Evolutionary conservation across 1,140 invertebrate species (phyloP).

Genomic region (Trissolcus basalis): DNA sequence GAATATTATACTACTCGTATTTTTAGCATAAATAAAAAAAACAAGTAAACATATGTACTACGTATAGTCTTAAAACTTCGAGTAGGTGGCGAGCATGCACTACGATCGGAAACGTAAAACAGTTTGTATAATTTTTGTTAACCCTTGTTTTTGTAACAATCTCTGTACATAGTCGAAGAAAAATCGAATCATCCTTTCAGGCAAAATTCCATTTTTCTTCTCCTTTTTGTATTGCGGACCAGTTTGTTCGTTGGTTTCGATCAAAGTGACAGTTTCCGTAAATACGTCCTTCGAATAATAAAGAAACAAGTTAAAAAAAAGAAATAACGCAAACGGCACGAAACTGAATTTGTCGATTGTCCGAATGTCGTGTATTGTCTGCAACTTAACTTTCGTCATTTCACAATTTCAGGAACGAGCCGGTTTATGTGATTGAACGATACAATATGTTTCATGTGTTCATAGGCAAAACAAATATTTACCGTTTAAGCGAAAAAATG

Average conservation of each 20-base stretch:
- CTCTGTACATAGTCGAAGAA: slow-evolving; percentile 20
- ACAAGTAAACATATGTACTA: slow-evolving; percentile 38
- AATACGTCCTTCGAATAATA: slow-evolving; percentile 61
- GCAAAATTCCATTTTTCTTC: too few species aligned
- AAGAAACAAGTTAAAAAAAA: slow-evolving; percentile 3
- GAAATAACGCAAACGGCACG: slow-evolving; percentile 51
- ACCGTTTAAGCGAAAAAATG: slow-evolving; percentile 37
- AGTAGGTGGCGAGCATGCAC: slow-evolving; percentile 49
- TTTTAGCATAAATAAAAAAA: slow-evolving; percentile 56
- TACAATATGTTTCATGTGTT: slow-evolving; percentile 73
- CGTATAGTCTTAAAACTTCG: slow-evolving; percentile 48
- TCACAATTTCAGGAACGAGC: slow-evolving; percentile 62
- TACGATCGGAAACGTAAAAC: slow-evolving; percentile 46
- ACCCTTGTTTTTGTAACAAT: slow-evolving; percentile 1
- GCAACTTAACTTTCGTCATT: slow-evolving; percentile 51
- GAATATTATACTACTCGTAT: slow-evolving; percentile 60
- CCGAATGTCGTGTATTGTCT: slow-evolving; percentile 53
- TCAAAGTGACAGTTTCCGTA: slow-evolving; percentile 53
- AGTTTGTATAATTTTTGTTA: slow-evolving; percentile 2
- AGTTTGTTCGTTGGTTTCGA: slow-evolving; percentile 34
- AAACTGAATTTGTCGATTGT: slow-evolving; percentile 50
- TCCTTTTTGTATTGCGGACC: neutral
- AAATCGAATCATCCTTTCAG: too few species aligned
- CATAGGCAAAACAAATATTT: slow-evolving; percentile 65
- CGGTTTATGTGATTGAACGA: slow-evolving; percentile 62